A percentile compares a stretch with the other conserved stretches of the same genome.
phyloP scores from a whole-genome alignment of 1,140 invertebrate species.

The Octopus bimaculoides region DNA sequence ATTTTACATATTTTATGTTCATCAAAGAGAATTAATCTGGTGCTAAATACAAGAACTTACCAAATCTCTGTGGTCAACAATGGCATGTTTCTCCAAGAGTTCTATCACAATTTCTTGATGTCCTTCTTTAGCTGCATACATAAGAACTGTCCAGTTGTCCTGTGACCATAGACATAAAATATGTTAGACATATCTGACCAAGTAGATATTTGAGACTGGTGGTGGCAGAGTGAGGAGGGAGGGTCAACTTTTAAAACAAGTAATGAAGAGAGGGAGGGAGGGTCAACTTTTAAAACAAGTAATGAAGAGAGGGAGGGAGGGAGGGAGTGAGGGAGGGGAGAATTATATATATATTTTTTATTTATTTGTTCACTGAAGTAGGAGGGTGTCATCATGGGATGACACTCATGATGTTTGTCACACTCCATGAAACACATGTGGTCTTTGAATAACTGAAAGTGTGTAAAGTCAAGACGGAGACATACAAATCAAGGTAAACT shows the following conservation, averaged over 20 bases:
- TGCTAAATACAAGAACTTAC: conserved; percentile 60
- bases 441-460: too few species aligned
- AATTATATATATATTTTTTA: too few species aligned
- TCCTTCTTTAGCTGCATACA: conserved; percentile 88
- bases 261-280: neutral
- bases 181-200: neutral
- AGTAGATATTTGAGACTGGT: neutral
- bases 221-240: neutral
- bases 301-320: too few species aligned
- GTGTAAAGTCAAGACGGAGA: too few species aligned
- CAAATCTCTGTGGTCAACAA: conserved; percentile 89
- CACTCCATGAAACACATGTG: too few species aligned
- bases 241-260: neutral
- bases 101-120: conserved; percentile 78
- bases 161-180: conserved; percentile 36
- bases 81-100: conserved; percentile 81
- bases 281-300: neutral
- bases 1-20: too few species aligned
- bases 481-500: too few species aligned
- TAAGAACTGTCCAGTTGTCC: conserved; percentile 90
- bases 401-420: too few species aligned
- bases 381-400: too few species aligned
- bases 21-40: too few species aligned
- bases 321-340: too few species aligned
- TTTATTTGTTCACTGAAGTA: too few species aligned